These are phyloP conservation scores for Morone chrysops DNA, from an alignment of 2,113 vertebrate species.

Conservation along the genomic window DNA sequence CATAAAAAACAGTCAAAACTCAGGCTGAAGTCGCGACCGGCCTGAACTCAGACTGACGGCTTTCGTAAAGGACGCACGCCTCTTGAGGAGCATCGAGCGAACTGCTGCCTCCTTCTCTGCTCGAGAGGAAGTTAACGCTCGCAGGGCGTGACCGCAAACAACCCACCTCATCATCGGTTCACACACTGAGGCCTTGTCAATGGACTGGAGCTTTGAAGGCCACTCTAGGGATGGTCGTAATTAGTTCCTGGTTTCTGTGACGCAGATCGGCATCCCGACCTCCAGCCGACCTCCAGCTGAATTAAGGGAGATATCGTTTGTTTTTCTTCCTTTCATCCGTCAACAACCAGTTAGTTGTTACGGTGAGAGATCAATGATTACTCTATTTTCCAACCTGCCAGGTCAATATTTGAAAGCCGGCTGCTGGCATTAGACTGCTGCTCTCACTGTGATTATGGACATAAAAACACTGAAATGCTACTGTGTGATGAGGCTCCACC, in stretches of 20 bases:
- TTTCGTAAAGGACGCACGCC: slow-evolving; percentile 35
- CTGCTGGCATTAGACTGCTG: slow-evolving; percentile 50
- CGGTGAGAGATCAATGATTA: slow-evolving; percentile 70
- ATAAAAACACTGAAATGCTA: slow-evolving; percentile 47
- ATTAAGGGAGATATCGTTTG: not conserved
- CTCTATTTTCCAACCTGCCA: slow-evolving; percentile 74
- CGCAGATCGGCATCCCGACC: slow-evolving; percentile 58
- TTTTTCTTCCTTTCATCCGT: slow-evolving; percentile 4
- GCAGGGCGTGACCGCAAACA: slow-evolving; percentile 72
- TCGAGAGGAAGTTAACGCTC: slow-evolving; percentile 63
- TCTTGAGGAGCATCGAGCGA: slow-evolving; percentile 58
- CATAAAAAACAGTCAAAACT: slow-evolving; percentile 34
- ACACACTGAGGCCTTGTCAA: slow-evolving; percentile 71
- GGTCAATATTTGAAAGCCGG: slow-evolving; percentile 75
- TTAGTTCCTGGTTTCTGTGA: slow-evolving; percentile 74
- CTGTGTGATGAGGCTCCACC: slow-evolving; percentile 32
- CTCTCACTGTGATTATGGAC: slow-evolving; percentile 50
- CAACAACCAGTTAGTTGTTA: slow-evolving; percentile 65
- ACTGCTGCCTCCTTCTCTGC: slow-evolving; percentile 30
- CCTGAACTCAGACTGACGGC: slow-evolving; percentile 24
- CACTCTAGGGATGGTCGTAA: slow-evolving; percentile 70
- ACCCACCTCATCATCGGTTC: slow-evolving; percentile 75
- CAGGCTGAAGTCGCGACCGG: slow-evolving; percentile 30
- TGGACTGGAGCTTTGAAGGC: slow-evolving; percentile 64
- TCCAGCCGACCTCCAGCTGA: slow-evolving; percentile 34